Evolutionary conservation across 2,797 vertebrate species (phyloP).

Genomic region (Lagorchestes hirsutus): DNA sequence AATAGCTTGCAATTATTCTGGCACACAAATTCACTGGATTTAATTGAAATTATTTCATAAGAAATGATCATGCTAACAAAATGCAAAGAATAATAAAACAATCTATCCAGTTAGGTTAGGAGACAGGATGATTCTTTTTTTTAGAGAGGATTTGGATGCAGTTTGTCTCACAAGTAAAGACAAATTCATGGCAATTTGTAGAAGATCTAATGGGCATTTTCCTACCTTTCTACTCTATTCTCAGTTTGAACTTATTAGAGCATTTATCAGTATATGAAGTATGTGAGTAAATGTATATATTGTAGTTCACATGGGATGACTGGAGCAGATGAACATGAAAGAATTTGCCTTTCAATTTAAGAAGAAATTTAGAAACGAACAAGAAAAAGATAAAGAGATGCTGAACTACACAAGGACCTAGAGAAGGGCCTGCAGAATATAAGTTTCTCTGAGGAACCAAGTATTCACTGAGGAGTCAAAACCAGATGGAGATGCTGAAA

Average conservation of each 20-base stretch:
- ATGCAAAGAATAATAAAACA: neutral
- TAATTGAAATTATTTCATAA: conserved; percentile 41
- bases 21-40: neutral
- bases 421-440: neutral
- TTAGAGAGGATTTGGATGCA: neutral
- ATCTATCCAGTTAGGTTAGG: neutral
- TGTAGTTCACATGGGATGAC: neutral
- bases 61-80: neutral
- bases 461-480: neutral
- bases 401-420: neutral
- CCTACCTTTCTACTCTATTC: conserved; percentile 23
- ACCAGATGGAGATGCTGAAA: neutral
- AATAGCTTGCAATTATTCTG: conserved; percentile 14
- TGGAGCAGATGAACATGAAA: neutral
- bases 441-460: no score
- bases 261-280: no score
- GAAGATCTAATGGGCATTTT: neutral
- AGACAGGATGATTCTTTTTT: neutral
- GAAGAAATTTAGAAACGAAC: neutral
- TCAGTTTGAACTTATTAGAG: neutral
- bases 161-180: neutral
- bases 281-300: neutral
- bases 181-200: neutral
- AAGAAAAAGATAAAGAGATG: neutral
- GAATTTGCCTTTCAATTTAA: neutral